Evolutionary conservation across 2,888 invertebrate species (phyloP).

Genomic region (Saturnia japonica): DNA sequence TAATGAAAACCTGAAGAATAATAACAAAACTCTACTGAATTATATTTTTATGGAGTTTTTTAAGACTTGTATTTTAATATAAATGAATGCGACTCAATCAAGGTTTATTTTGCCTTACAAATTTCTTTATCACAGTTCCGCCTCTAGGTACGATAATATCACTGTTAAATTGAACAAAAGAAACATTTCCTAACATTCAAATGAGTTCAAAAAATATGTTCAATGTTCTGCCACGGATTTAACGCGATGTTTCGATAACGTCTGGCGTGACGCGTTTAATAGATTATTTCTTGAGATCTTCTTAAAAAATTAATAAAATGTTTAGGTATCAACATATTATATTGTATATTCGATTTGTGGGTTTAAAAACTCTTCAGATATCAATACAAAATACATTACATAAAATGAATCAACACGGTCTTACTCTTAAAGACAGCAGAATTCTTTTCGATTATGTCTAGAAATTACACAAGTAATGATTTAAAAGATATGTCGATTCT

Average conservation of each 20-base stretch:
- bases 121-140: conserved; percentile 36
- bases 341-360: not conserved
- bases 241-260: conserved; percentile 8
- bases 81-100: not conserved
- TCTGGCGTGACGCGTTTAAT: not conserved
- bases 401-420: not conserved
- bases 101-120: conserved; percentile 18
- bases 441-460: not conserved
- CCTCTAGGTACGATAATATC: conserved; percentile 48
- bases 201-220: conserved; percentile 27
- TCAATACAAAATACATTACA: too few relatives aligned
- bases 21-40: not conserved
- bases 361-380: not conserved
- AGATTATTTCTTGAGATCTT: not conserved
- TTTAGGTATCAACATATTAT: not conserved
- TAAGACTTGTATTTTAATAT: not conserved
- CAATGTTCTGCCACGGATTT: conserved; percentile 18
- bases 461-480: too few relatives aligned
- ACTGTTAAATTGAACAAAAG: conserved; percentile 30
- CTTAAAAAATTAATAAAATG: not conserved
- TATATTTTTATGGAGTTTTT: not conserved
- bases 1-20: not conserved
- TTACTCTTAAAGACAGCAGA: not conserved
- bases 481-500: not conserved
- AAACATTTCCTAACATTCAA: conserved; percentile 47